These are phyloP conservation scores for Perdix hodgsoniae DNA, from an alignment of 2,797 vertebrate genomes.

Conservation along the genomic window DNA sequence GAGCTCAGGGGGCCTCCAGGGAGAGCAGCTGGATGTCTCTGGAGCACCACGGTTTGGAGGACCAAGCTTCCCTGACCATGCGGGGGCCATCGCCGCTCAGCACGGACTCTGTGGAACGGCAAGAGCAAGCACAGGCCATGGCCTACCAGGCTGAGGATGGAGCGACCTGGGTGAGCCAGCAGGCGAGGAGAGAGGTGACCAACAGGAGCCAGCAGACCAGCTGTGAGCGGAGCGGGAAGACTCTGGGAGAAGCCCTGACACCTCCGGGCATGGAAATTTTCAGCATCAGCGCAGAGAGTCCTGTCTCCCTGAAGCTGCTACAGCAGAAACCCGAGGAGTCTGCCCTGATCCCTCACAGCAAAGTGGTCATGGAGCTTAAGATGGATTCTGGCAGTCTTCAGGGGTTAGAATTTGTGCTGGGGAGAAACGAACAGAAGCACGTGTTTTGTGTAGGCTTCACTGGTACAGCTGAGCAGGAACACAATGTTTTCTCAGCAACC, in stretches of 20 bases:
- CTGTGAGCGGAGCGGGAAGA: neutral
- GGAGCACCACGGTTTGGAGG: neutral
- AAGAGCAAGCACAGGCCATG: neutral
- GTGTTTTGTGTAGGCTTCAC: neutral
- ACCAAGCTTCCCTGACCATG: neutral
- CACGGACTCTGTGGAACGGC: neutral
- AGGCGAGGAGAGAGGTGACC: neutral
- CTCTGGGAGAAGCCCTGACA: too few relatives aligned
- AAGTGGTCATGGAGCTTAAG: neutral
- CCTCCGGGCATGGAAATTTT: too few relatives aligned
- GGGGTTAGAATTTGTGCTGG: neutral
- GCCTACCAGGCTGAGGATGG: neutral
- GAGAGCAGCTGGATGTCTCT: neutral
- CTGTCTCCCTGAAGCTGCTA: neutral
- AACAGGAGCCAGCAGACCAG: neutral
- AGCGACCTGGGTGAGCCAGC: neutral
- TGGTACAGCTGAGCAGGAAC: neutral
- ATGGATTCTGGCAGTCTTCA: neutral
- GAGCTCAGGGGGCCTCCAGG: rapidly evolving
- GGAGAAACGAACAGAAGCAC: neutral
- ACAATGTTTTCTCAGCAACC: neutral
- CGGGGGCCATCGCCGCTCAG: rapidly evolving
- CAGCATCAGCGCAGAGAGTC: too few relatives aligned
- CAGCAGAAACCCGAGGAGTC: neutral
- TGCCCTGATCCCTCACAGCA: rapidly evolving